These are phyloP conservation scores for human DNA, from an alignment of 2,113 vertebrate species.

Conservation along the genomic window GRCh38 chr9:30142001-30142500, in stretches of 20 bases:
- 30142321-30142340: slow-evolving; percentile 19
- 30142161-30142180: neutral
- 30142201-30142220: neutral
- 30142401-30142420: slow-evolving; percentile 11
- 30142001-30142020: neutral
- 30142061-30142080: neutral
- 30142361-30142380: neutral
- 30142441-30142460: slow-evolving; percentile 15
- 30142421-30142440: slow-evolving; percentile 13
- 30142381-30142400: neutral
- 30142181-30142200: neutral
- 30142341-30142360: neutral
- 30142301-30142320: neutral
- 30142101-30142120: neutral
- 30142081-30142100: neutral
- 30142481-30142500: slow-evolving; percentile 1
- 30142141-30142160: neutral
- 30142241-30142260: neutral
- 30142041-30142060: neutral
- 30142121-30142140: neutral
- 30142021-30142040: neutral
- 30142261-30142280: neutral
- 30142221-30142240: neutral
- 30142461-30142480: neutral
- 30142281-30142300: neutral